A percentile compares a stretch with the other conserved stretches of the same genome.
Evolutionary conservation across 2,888 invertebrate genomes (phyloP).

Genomic region (Tenthredo amoena): DNA sequence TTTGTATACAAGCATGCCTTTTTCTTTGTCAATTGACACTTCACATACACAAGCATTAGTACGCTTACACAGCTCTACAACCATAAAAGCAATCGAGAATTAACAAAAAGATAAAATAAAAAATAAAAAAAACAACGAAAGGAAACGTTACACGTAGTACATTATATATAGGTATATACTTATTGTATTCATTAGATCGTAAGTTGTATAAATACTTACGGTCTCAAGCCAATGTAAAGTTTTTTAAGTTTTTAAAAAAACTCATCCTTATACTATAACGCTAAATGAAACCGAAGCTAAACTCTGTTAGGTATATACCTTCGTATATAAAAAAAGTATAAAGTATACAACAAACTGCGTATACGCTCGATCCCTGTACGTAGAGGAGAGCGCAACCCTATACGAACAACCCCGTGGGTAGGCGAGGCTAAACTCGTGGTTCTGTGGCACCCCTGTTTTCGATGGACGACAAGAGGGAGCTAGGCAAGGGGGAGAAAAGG

Average conservation of each 20-base stretch:
- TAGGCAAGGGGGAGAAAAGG: conserved; percentile 21
- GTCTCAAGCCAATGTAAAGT: not conserved
- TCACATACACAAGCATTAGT: not conserved
- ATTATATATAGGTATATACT: not conserved
- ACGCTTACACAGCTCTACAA: not conserved
- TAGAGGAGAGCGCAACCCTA: conserved; percentile 28
- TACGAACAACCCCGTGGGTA: conserved; percentile 33
- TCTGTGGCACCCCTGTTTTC: conserved; percentile 45
- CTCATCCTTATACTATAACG: not conserved
- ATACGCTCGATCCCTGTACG: conserved; percentile 14
- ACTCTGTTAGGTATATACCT: not conserved
- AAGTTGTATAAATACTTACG: conserved; percentile 32
- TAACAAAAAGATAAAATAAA: not conserved
- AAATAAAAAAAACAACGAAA: not conserved
- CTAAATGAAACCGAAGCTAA: conserved; percentile 11
- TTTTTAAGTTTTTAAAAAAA: not conserved
- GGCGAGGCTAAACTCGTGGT: conserved; percentile 47
- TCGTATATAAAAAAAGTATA: conserved; percentile 9
- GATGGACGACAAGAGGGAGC: conserved; percentile 9
- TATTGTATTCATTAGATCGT: not conserved
- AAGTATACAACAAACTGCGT: conserved; percentile 22
- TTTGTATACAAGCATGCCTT: not conserved
- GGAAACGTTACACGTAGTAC: not conserved
- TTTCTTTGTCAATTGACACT: not conserved
- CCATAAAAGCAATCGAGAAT: not conserved